Evolutionary conservation across 1,140 invertebrate species (phyloP).

Genomic region (Temnothorax nylanderi): DNA sequence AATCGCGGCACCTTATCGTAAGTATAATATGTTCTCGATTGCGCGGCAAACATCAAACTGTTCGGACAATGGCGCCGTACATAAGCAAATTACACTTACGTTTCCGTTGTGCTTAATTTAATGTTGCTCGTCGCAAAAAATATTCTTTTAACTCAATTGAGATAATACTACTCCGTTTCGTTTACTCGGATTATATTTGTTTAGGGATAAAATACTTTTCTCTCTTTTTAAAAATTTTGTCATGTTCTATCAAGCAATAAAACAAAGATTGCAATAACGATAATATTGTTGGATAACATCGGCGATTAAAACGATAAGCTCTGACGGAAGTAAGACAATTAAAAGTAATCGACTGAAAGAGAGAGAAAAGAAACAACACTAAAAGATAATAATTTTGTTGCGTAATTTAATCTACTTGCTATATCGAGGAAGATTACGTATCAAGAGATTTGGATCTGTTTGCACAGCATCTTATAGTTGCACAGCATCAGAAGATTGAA

Average conservation of each 20-base stretch:
- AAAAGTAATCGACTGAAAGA: neutral
- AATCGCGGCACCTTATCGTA: constrained; percentile 71
- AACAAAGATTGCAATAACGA: constrained; percentile 18
- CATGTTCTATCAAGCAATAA: constrained; percentile 7
- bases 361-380: neutral
- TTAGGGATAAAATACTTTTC: neutral
- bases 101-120: constrained; percentile 72
- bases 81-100: constrained; percentile 74
- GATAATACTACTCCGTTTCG: constrained; percentile 62
- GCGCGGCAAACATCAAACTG: constrained; percentile 72
- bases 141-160: constrained; percentile 70
- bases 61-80: constrained; percentile 73
- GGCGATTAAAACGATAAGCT: neutral
- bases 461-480: constrained; percentile 10
- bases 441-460: constrained; percentile 25
- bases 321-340: neutral
- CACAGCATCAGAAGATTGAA: constrained; percentile 22
- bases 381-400: neutral
- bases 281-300: neutral
- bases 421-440: neutral
- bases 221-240: constrained; percentile 16
- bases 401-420: neutral
- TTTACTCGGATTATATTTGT: constrained; percentile 53
- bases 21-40: constrained; percentile 73
- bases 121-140: constrained; percentile 67